These are phyloP conservation scores for Spatulosminthurus flaviceps DNA, from an alignment of 2,888 invertebrate genomes.

Conservation along the genomic window DNA sequence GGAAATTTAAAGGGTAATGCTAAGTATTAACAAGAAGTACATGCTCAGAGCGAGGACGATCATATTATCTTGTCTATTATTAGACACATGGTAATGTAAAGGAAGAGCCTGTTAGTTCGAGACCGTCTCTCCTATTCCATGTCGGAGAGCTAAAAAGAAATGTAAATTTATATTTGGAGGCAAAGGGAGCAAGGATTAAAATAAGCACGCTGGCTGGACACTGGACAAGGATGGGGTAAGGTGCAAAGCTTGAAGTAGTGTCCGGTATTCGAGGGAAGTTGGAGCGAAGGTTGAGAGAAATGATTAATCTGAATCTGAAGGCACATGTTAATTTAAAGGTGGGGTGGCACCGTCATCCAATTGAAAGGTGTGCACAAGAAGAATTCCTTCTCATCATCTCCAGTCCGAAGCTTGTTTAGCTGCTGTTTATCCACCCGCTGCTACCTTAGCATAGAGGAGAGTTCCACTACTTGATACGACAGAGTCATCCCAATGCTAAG, in stretches of 20 bases:
- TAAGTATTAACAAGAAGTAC: no score
- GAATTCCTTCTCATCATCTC: constrained; percentile 24
- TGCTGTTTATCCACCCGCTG: neutral
- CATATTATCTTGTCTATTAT: no score
- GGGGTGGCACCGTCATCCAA: constrained; percentile 24
- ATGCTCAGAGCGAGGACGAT: no score
- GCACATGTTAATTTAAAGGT: constrained; percentile 43
- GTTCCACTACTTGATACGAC: neutral
- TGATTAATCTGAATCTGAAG: constrained; percentile 32
- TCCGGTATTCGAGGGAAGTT: neutral
- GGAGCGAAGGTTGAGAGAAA: neutral
- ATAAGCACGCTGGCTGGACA: neutral
- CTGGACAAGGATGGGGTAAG: no score
- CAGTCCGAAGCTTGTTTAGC: neutral
- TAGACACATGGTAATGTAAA: no score
- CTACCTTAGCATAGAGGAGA: neutral
- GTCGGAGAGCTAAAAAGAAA: no score
- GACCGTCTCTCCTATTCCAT: no score
- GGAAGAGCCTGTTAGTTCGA: no score
- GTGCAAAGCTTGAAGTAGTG: no score
- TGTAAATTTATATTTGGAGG: no score
- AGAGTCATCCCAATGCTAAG: constrained; percentile 8
- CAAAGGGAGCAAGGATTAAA: no score
- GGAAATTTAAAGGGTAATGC: no score
- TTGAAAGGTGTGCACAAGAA: constrained; percentile 27